Evolutionary conservation across 1,140 invertebrate species (phyloP), one percentile per base, ranked within the genome.

Genomic region (Paralvinella palmiformis): DNA sequence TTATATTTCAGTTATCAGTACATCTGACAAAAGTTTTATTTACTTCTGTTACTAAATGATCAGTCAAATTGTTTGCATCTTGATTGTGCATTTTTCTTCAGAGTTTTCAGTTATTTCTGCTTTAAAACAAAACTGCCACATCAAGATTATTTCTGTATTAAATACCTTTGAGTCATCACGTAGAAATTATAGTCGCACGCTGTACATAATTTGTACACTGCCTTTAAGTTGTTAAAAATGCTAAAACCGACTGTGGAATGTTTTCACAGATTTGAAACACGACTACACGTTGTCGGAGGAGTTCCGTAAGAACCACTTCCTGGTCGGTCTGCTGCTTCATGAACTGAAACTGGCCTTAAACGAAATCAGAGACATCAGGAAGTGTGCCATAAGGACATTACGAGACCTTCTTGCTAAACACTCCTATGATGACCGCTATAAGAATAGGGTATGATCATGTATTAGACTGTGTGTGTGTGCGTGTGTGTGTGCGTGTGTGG

Each of bases 321-420:
- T 95, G 31, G 88, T 90, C 33, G 93, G 91, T 4, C 79, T 89
- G 6, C 74, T 95, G 24, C 80, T 94, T 36, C 80, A 83, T 64
- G 85, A 86, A 74, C 84, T 93, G 1, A 86, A 87, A 72, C 85
- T 86, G 22, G 89, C 92, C 0, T 83, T 97, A 1, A 88, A 89
- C 66, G 92, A 95, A 79, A 85, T 91, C 4, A 83, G 86, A 3
- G 87, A 91, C 66, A 88, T 94, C 61, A 84, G 94, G 4, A 87
- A 88, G 65, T 82, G 86, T 36, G 91, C 92, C 0, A 84, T 97
- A 61, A 80, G 81, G 27, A 88, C 91, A 15, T 82, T 97, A 29
- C 84, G 92, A 64, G 90, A 94, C 80, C 78, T 95, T 63, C 81
- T 97, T 52, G 91, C 91, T 0, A 97, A 97, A 79, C 95, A 98